Base-by-base conservation (phyloP, 37 sponge, comb jelly and placozoan species). In the Halisarca cf. caerulea region DNA sequence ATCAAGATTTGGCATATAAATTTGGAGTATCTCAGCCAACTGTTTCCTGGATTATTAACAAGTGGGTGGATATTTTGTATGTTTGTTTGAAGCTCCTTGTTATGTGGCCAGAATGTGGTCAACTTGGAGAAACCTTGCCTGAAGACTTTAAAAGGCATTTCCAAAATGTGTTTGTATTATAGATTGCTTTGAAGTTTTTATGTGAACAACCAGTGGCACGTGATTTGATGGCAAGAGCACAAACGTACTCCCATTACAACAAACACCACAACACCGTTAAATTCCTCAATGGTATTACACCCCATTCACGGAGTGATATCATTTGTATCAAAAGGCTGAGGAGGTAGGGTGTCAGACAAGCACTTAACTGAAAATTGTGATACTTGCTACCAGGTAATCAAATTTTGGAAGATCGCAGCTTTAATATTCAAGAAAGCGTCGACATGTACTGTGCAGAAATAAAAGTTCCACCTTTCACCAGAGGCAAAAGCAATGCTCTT, bases 161-260 rank as follows among this genome's bases (percentile, higher is more conserved):
- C 69, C 66, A 21, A 18, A 43, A 36, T 87, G 79, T 21, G 82
- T 84, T 24, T 80, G 80, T 14, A 85, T 90, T 20, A 90, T 93
- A 14, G 94, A 93, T 41, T 93, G 91, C 51, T 93, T 90, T 74
- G 91, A 93, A 39, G 39, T 93, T 17, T 90, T 90, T 47, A n/a
- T 68, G 86, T 30, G 87, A 92, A 39, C 20, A 80, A 23, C 86
- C n/a, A n/a, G n/a, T n/a, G n/a, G n/a, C 92, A 38, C 39, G 80
- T 30, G 84, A 80, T 51, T 44, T 91, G 45, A 39, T 80, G 24
- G 88, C 92, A 25, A 44, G 89, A 79, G 84, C 92, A 17, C 20
- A 35, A 23, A 87, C 82, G 17, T 78, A 77, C 74, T 90, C 90
- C n/a, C 58, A 81, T 0, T 90, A 89, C 62, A n/a, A n/a, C n/a